phyloP scores from a whole-genome alignment of 2,888 invertebrate genomes.

The Homarus gammarus region DNA sequence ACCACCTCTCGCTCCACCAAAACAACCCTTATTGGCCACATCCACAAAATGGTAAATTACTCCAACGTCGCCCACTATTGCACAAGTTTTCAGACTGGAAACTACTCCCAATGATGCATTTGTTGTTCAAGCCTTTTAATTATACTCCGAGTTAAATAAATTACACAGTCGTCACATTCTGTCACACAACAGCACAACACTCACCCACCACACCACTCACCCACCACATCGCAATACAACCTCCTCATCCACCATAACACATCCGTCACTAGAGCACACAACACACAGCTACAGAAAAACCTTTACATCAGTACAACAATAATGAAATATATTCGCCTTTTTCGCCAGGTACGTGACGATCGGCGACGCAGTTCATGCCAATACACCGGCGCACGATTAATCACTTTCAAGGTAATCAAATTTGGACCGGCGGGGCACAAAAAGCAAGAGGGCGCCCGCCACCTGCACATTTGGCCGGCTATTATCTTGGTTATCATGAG shows the following conservation, averaged over 20 bases:
- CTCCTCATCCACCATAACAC: too few relatives aligned
- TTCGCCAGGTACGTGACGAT: neutral
- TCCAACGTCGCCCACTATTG: neutral
- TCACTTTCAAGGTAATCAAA: slow-evolving; percentile 18
- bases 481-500: slow-evolving; percentile 14
- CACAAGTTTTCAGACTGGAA: neutral
- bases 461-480: neutral
- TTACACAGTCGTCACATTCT: too few relatives aligned
- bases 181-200: too few relatives aligned
- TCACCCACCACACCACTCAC: too few relatives aligned
- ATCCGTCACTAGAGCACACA: too few relatives aligned
- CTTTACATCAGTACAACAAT: too few relatives aligned
- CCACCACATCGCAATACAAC: too few relatives aligned
- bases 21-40: slow-evolving; percentile 9
- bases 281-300: too few relatives aligned
- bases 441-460: neutral
- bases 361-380: neutral
- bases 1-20: neutral
- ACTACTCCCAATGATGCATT: slow-evolving; percentile 10
- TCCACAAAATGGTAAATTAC: neutral
- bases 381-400: neutral
- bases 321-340: too few relatives aligned
- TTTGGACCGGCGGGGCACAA: neutral
- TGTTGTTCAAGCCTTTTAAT: neutral
- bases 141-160: too few relatives aligned